Conservation (phyloP, 2,888 invertebrate species). For the Buathra laborator region DNA sequence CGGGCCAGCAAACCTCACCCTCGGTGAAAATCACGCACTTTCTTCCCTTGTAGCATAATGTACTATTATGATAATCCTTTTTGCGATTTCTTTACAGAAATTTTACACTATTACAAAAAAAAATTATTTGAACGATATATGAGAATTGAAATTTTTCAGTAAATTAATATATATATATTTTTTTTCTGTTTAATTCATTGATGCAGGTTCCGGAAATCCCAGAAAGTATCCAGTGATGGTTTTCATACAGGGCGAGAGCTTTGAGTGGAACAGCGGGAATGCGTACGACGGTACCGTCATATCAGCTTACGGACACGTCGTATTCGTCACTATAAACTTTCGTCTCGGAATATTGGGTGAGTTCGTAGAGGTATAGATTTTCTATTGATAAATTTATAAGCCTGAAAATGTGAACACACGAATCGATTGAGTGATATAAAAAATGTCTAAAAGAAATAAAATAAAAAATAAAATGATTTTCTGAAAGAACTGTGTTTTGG, state of each 20-base stretch:
- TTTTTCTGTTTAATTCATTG: slow-evolving; percentile 31
- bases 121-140: neutral
- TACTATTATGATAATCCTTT: no score
- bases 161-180: neutral
- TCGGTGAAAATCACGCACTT: no score
- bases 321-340: slow-evolving; percentile 94
- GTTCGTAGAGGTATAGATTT: slow-evolving; percentile 74
- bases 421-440: neutral
- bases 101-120: neutral
- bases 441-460: neutral
- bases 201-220: slow-evolving; percentile 76
- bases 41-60: no score
- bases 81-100: no score
- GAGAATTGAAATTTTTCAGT: neutral
- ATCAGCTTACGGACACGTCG: slow-evolving; percentile 95
- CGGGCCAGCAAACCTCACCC: no score
- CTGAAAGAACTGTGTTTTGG: neutral
- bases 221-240: slow-evolving; percentile 94
- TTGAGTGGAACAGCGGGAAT: slow-evolving; percentile 98
- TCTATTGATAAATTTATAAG: neutral
- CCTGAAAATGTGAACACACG: neutral
- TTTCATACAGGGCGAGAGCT: slow-evolving; percentile 97
- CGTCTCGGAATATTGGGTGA: slow-evolving; percentile 93
- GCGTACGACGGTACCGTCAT: slow-evolving; percentile 98
- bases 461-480: neutral